Evolutionary conservation across 2,113 vertebrate genomes (phyloP), one percentile per base, ranked within the genome.

Genomic region (Bungarus multicinctus): DNA sequence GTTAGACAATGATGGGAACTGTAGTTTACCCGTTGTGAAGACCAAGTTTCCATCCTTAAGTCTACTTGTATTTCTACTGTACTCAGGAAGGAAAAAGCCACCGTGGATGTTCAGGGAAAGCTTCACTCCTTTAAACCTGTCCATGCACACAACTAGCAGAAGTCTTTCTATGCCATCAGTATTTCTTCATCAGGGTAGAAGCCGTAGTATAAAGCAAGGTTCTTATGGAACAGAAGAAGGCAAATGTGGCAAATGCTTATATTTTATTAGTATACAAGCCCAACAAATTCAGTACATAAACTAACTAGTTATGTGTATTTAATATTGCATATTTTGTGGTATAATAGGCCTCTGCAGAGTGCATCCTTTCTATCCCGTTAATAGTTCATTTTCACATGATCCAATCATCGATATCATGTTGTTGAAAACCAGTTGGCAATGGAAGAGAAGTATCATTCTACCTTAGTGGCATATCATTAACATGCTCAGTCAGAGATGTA

Each of bases 371-470:
- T 25, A 6, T 14, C 47, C 10, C 6, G 20, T 69, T 74, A 43
- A 39, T 34, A 88, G 11, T 88, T 88, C 23, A 55, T 92, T 60
- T 27, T 18, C 91, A 43, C 34, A 92, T 20, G n/a, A 54, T 69
- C n/a, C 23, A 89, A 47, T 25, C 30, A 12, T n/a, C 4, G 25
- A 52, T 53, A 5, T n/a, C 34, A 89, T 45, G 39, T 81, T 55
- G 53, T 93, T 94, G 93, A 93, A 85, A 94, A 93, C 30, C 69
- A 53, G 54, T 74, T 74, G 91, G 85, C n/a, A 3, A 3, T 25
- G 58, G 45, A 89, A 91, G 91, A 94, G 34, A 94, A 95, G 92
- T 58, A 94, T 74, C 93, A 92, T 91, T 95, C 95, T 53, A 93
- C 27, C 20, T 85, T 50, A 60, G 34, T 88, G 50, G n/a, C 81